Percentiles rank a stretch among this genome's conserved stretches.
These are phyloP conservation scores for Melanotaenia parkinsoni DNA, from an alignment of 2,797 vertebrate genomes.

Conservation along the genomic window DNA sequence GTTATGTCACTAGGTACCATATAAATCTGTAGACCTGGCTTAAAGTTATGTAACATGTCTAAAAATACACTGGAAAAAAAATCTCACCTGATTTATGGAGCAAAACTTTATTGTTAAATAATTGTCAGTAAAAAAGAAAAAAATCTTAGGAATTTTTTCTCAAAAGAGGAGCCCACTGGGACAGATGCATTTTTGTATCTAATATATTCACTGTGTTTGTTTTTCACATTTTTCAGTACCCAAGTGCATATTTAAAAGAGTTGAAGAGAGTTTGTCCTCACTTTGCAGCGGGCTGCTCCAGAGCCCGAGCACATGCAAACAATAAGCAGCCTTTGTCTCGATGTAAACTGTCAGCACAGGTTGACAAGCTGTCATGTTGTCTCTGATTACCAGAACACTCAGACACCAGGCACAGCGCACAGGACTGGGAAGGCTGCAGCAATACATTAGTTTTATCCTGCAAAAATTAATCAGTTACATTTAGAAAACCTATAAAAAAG, in stretches of 20 bases:
- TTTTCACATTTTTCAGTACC: background rate
- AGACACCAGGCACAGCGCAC: slow-evolving; percentile 45
- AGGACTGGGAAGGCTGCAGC: slow-evolving; percentile 30
- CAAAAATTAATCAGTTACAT: slow-evolving; percentile 14
- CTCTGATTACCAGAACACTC: slow-evolving; percentile 36
- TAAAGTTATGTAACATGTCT: background rate
- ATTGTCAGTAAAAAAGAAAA: background rate
- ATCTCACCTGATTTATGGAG: background rate
- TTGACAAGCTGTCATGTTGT: slow-evolving; percentile 63
- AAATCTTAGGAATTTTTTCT: background rate
- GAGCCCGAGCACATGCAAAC: slow-evolving; percentile 43
- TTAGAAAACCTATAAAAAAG: slow-evolving; percentile 4
- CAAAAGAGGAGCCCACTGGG: background rate
- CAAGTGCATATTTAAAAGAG: slow-evolving; percentile 32
- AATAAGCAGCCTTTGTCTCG: slow-evolving; percentile 43
- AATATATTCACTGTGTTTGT: slow-evolving; percentile 1
- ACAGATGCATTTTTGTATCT: slow-evolving; percentile 10
- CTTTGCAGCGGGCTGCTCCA: slow-evolving; percentile 40
- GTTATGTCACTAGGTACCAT: background rate
- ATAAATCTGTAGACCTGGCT: slow-evolving; percentile 1
- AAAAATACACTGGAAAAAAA: slow-evolving; percentile 14
- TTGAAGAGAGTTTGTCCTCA: slow-evolving; percentile 23
- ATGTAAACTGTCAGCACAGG: slow-evolving; percentile 66
- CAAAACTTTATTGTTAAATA: background rate
- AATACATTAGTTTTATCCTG: slow-evolving; percentile 18